Conservation (phyloP, 2,113 vertebrate species). For the Malurus melanocephalus region DNA sequence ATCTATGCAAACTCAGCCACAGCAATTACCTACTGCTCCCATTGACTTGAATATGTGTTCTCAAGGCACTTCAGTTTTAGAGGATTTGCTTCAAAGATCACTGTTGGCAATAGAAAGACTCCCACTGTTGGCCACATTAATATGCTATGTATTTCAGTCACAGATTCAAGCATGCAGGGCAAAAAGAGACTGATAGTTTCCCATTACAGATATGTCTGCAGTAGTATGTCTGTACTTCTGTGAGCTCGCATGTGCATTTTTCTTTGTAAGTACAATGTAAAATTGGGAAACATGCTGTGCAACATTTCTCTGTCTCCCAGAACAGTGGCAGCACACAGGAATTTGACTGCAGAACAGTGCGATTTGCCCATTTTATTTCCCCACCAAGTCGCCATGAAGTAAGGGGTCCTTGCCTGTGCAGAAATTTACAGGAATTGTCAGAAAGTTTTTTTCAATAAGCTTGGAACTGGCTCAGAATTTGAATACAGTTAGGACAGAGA, state of each 20-base stretch:
- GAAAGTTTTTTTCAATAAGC: not conserved
- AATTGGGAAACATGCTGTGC: not conserved
- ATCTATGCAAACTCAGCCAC: conserved; percentile 2
- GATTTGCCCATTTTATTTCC: not conserved
- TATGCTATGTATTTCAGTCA: not conserved
- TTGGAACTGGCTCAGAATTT: not conserved
- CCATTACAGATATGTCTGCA: fast-evolving
- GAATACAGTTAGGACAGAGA: not conserved
- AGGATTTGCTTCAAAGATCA: not conserved
- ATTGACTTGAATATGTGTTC: not conserved
- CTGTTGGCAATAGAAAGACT: not conserved
- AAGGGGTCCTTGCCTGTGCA: not conserved
- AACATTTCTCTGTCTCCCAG: not conserved
- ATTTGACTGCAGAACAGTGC: not conserved
- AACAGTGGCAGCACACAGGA: not conserved
- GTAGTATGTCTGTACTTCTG: not conserved
- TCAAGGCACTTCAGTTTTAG: not conserved
- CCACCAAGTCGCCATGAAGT: not conserved
- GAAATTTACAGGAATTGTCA: not conserved
- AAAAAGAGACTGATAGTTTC: not conserved
- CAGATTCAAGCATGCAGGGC: not conserved
- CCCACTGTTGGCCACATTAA: not conserved
- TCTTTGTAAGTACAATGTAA: not conserved
- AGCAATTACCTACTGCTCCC: not conserved
- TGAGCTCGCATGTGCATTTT: not conserved